These are phyloP conservation scores for Sphaerophoria rueppellii DNA, from an alignment of 2,888 invertebrate species.

Conservation along the genomic window DNA sequence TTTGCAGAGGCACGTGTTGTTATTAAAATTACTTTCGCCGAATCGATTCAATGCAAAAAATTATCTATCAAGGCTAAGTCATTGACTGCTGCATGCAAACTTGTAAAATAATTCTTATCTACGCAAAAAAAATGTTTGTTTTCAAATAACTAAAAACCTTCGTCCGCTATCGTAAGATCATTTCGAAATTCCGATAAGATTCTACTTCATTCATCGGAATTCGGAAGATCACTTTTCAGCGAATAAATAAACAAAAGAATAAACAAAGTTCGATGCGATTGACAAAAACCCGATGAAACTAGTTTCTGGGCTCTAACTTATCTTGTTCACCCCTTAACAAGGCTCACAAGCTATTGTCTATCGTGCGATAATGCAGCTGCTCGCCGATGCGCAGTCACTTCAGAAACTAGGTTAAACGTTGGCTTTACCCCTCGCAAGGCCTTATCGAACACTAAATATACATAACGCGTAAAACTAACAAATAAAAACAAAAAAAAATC, in stretches of 20 bases:
- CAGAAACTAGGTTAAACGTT: constrained; percentile 59
- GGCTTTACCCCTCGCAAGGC: constrained; percentile 13
- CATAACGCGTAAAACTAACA: not conserved
- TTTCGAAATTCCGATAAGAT: constrained; percentile 11
- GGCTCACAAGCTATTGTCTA: constrained; percentile 20
- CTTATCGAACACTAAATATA: not conserved
- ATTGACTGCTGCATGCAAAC: constrained; percentile 17
- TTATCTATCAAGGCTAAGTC: constrained; percentile 14
- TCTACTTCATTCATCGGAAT: constrained; percentile 7
- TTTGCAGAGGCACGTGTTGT: not conserved
- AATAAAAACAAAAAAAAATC: not conserved
- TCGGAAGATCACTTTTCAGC: constrained; percentile 4
- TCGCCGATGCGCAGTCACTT: constrained; percentile 5
- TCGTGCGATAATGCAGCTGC: constrained; percentile 35
- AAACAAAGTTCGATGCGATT: not conserved
- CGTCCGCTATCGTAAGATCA: constrained; percentile 4
- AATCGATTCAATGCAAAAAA: not conserved
- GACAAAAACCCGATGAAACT: constrained; percentile 4
- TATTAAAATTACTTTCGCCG: not conserved
- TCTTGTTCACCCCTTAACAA: constrained; percentile 9
- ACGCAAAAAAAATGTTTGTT: not conserved
- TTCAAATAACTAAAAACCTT: not conserved
- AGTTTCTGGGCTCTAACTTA: not conserved
- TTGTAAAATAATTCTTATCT: constrained; percentile 19
- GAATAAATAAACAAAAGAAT: not conserved